A percentile compares a stretch with the other conserved stretches of the same genome.
These are phyloP conservation scores for Scotopteryx bipunctaria DNA, from an alignment of 2,888 invertebrate species.

Conservation along the genomic window DNA sequence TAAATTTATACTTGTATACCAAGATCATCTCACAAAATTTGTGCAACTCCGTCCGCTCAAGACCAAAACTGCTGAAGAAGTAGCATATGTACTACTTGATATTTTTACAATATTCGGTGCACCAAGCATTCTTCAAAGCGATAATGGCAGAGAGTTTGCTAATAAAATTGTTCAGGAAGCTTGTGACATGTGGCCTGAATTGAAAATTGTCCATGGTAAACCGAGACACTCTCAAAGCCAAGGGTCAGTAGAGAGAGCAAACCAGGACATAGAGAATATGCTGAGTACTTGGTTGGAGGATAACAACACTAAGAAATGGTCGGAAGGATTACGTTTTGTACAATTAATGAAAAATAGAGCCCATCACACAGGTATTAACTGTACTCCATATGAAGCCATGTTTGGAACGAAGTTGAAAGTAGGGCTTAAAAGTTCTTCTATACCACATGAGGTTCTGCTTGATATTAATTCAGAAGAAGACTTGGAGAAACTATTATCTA, in stretches of 20 bases:
- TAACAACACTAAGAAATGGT: slow-evolving; percentile 3
- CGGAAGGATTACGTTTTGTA: background rate
- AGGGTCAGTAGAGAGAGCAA: background rate
- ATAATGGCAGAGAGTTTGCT: background rate
- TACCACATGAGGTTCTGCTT: background rate
- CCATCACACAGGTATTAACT: background rate
- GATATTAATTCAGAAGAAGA: background rate
- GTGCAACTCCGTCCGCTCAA: background rate
- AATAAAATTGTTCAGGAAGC: background rate
- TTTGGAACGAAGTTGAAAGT: background rate
- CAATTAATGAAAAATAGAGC: background rate
- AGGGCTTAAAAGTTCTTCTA: background rate
- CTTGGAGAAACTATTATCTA: too few species aligned
- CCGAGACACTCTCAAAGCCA: background rate
- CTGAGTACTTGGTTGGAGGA: background rate
- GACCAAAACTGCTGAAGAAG: background rate
- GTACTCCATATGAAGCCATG: background rate
- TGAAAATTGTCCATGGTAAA: background rate
- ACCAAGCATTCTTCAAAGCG: background rate
- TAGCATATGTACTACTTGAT: background rate
- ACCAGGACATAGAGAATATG: slow-evolving; percentile 6
- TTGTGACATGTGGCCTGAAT: background rate
- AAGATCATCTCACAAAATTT: background rate
- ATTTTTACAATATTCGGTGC: slow-evolving; percentile 1
- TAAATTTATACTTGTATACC: background rate